phyloP scores from a whole-genome alignment of 2,113 vertebrate genomes.

The cattle (Bos taurus) region ARS-UCD2.0 NC_037329.1:134859501-134860000 shows the following conservation, averaged over 20 bases:
- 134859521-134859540: rapidly evolving
- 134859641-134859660: rapidly evolving
- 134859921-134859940: background rate
- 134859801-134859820: background rate
- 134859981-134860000: rapidly evolving
- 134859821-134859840: background rate
- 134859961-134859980: rapidly evolving
- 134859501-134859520: rapidly evolving
- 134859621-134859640: rapidly evolving
- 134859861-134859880: background rate
- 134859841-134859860: background rate
- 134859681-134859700: rapidly evolving
- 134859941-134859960: rapidly evolving
- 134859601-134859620: background rate
- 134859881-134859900: background rate
- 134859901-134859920: background rate
- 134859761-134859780: background rate
- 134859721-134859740: background rate
- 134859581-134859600: rapidly evolving
- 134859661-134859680: rapidly evolving
- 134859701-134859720: no score
- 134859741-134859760: background rate
- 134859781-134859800: background rate
- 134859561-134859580: rapidly evolving
- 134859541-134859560: rapidly evolving